Evolutionary conservation across 2,888 invertebrate genomes (phyloP), one percentile per base, ranked within the genome.

Genomic region (Phoenoteleia sp.): DNA sequence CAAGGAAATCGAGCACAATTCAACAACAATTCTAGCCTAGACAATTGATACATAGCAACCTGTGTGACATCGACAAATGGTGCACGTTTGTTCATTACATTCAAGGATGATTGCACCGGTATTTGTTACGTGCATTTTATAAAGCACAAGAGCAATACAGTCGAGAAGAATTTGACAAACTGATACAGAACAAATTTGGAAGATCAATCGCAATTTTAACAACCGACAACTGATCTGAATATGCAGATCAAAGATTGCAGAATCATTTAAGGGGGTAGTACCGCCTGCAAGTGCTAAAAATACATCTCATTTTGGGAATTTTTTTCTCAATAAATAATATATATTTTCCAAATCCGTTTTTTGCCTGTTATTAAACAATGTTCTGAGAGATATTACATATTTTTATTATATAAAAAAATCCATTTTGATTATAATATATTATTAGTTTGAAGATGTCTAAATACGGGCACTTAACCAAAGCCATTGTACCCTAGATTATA

Each of bases 1-100:
- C 33, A 52, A 42, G 13, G 54, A 39, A 4, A 58, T 19, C 11
- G 9, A 9, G 6, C 19, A 13, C 4, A n/a, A n/a, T n/a, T n/a
- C 3, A 33, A 11, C 29, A 21, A 13, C n/a, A 7, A 0, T 21
- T 29, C 17, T 25, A 72, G n/a, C 85, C 86, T 15, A 87, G 86
- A 4, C 86, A 87, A 23, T 52, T 84, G 7, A 54, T 89, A 0
- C 88, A 89, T 69, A 79, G 83, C 19, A 87, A 89, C 47, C 77
- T 89, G 21, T 89, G 89, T 74, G 66, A 17, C 72, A 33, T 90
- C 90, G 29, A 15, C 88, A 7, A 86, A 84, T 11, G 88, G 87
- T n/a, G 72, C 87, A 6, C 75, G 84, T 0, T 89, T 77, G 36
- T 87, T 88, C 39, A 29, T 88, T 13, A 81, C 84, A 0, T 88